Percentiles rank a stretch among this genome's conserved stretches.
Conservation (phyloP, 2,113 vertebrate species). For the Daboia siamensis region DNA sequence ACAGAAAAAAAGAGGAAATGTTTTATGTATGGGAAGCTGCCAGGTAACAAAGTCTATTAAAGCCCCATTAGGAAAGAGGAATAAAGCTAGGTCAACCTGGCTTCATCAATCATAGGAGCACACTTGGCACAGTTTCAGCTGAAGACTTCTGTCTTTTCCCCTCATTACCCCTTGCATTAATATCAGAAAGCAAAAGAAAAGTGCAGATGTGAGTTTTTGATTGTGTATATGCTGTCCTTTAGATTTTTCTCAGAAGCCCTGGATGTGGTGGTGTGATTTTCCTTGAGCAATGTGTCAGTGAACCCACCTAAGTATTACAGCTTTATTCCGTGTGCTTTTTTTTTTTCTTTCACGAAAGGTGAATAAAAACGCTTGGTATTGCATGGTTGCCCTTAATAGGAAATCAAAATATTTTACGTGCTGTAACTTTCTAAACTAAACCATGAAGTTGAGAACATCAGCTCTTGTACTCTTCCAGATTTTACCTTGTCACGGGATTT, state of each 20-base stretch:
- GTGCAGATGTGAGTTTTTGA: slow-evolving; percentile 22
- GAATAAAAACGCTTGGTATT: neutral
- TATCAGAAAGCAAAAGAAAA: slow-evolving; percentile 9
- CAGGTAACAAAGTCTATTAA: slow-evolving; percentile 4
- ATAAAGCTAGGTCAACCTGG: slow-evolving; percentile 3
- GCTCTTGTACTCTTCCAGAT: neutral
- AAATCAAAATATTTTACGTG: neutral
- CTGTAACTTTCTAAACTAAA: neutral
- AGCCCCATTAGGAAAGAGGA: neutral
- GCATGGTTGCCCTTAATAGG: neutral
- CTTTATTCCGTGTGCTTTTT: neutral
- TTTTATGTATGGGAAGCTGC: slow-evolving; percentile 3
- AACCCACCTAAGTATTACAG: neutral
- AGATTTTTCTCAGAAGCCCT: slow-evolving; percentile 19
- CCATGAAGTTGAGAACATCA: neutral
- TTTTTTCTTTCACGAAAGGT: slow-evolving; percentile 1
- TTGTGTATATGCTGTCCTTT: slow-evolving; percentile 15
- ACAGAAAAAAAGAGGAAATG: neutral
- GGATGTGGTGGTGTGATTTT: slow-evolving; percentile 18
- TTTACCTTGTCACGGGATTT: neutral
- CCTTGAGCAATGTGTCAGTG: neutral
- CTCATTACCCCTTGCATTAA: neutral
- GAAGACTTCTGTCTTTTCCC: slow-evolving; percentile 5
- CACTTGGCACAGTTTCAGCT: slow-evolving; percentile 17
- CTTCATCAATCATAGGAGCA: rapidly evolving